Evolutionary conservation across 1,140 invertebrate species (phyloP), one percentile per base, ranked within the genome.

Genomic region (Hypsibius dujardini): DNA sequence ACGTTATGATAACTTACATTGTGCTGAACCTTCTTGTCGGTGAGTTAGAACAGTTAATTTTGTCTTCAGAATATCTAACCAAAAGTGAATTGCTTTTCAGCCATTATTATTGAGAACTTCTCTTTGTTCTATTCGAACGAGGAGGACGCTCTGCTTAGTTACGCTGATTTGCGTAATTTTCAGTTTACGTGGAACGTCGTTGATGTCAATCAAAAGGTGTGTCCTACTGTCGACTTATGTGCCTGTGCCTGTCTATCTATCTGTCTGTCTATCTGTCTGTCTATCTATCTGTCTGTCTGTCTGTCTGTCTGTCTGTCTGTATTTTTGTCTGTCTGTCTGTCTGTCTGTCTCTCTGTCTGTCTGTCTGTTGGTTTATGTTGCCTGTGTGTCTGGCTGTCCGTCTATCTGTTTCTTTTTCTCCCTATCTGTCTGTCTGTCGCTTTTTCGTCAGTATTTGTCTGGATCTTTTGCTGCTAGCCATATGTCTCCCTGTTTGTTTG

Each of bases 81-180:
- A 56, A 7, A 56, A 56, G 50, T 56, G 50, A n/a, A 56, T 74
- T 56, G 72, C 46, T 71, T 80, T 83, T 1, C 80, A 95, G 95
- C 95, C 86, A 98, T 98, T 81, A 98, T 99, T 80, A 98, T 98
- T 94, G 95, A 99, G 84, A 98, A 99, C 82, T 99, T 99, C 82
- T 97, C 94, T 0, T 81, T 99, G 73, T 99, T 99, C 79, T 99
- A 99, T 78, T 99, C 96, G 0, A 98, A 98, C 77, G 96, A 99
- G 83, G 96, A 99, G 84, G 96, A 99, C 81, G 95, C 95, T n/a
- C 81, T 99, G 69, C 81, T 99, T 3, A 85, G 83, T 73, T 86
- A 87, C 77, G 94, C 92, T 47, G 95, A 98, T 77, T 98, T 98
- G 73, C 84, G 95, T 75, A 97, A 98, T 80, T 99, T 98, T 79